Evolutionary conservation across 1,140 invertebrate genomes (phyloP).

Genomic region (Dryas iulia): DNA sequence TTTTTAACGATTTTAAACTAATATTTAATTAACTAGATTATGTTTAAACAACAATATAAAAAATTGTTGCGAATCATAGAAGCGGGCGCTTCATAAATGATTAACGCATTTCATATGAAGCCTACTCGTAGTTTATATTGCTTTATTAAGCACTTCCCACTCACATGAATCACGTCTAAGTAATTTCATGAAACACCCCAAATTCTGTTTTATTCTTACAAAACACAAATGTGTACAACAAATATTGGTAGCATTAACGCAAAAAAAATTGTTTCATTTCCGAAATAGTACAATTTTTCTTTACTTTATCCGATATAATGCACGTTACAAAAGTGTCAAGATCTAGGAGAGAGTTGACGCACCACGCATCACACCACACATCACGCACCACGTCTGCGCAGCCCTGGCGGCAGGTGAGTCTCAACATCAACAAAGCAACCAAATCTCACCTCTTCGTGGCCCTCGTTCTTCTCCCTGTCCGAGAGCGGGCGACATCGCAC

Average conservation of each 20-base stretch:
- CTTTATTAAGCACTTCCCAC: conserved; percentile 26
- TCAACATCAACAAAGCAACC: conserved; percentile 48
- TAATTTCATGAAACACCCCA: conserved; percentile 18
- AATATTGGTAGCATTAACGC: neutral
- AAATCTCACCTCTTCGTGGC: conserved; percentile 83
- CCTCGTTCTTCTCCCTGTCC: conserved; percentile 88
- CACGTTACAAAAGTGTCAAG: neutral
- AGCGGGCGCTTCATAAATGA: conserved; percentile 13
- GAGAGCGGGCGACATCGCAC: conserved; percentile 95
- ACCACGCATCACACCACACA: too few species aligned
- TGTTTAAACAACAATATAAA: too few species aligned
- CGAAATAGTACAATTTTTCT: neutral
- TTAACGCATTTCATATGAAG: conserved; percentile 7
- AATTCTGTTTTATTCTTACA: neutral
- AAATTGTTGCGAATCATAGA: neutral
- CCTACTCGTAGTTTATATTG: conserved; percentile 9
- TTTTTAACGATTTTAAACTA: too few species aligned
- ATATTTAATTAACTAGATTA: too few species aligned
- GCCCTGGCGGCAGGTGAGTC: conserved; percentile 34
- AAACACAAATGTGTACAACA: neutral
- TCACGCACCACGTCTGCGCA: conserved; percentile 65
- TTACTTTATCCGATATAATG: neutral
- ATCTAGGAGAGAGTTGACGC: conserved; percentile 39
- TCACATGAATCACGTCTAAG: conserved; percentile 36
- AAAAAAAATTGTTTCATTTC: neutral